Evolutionary conservation across 2,888 invertebrate genomes (phyloP), one percentile per base, ranked within the genome.

Genomic region (Notodonta dromedarius): DNA sequence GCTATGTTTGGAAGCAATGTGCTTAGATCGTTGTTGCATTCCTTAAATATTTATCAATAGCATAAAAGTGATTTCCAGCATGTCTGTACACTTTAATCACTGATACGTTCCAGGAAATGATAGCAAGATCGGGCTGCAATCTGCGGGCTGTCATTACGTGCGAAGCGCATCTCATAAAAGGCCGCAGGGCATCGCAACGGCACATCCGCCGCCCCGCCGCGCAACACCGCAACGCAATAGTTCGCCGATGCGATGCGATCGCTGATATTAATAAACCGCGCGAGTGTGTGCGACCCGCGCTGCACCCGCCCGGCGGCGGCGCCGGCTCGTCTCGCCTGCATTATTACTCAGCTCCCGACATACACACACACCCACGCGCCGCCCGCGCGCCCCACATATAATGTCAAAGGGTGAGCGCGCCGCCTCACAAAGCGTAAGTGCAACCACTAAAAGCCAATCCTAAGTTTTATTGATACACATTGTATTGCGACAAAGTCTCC

Each of bases 401-500:
- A 91, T 91, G 92, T 93, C 93, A 93, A 93, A 93, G 93, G 93
- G 92, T 92, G 91, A 92, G 89, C 91, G 78, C 87, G 91, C 89
- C 89, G 93, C 91, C 88, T 91, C 93, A 92, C 92, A 93, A 93
- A 93, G 92, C 93, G 93, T 93, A 93, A 93, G 94, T 93, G 93
- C 93, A 93, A 93, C 93, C 93, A 93, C 93, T 93, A 94, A 94
- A 94, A 94, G 93, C 93, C 93, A 93, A 94, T 93, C 93, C 93
- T 93, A 93, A 93, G 93, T 94, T 94, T 94, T 94, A 93, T 93
- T 93, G 93, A 93, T 93, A 94, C 93, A 93, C 93, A 93, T 93
- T 93, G 93, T 93, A 93, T 93, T 93, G 94, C 93, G 93, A 94
- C 93, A 93, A 93, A 93, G 93, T 93, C 93, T 92, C 91, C 87